Evolutionary conservation across 2,797 vertebrate genomes (phyloP).

Genomic region (Lycodopsis pacificus): DNA sequence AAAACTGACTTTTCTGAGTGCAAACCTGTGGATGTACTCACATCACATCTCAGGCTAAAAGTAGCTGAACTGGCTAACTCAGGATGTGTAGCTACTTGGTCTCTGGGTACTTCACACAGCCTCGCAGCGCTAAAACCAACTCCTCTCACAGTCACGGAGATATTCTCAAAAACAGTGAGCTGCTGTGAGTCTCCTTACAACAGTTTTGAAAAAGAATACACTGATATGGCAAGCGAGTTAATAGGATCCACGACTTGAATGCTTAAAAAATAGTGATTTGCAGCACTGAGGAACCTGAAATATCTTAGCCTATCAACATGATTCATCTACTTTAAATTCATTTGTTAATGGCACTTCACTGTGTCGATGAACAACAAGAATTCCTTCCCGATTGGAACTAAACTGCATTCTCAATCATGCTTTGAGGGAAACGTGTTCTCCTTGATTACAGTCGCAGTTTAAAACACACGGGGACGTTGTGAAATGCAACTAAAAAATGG

Average conservation of each 20-base stretch:
- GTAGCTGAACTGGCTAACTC: background rate
- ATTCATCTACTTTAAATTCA: background rate
- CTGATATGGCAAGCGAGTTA: background rate
- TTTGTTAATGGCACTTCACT: no score
- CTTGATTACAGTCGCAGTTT: no score
- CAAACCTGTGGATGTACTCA: constrained; percentile 4
- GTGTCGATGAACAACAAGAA: no score
- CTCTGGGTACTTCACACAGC: background rate
- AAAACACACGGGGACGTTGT: no score
- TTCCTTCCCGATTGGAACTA: no score
- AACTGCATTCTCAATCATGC: no score
- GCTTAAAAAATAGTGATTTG: background rate
- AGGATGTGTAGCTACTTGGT: no score
- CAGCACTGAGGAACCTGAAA: background rate
- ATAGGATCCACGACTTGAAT: background rate
- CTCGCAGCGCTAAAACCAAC: background rate
- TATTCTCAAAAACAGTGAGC: background rate
- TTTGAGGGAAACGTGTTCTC: no score
- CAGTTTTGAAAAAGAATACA: background rate
- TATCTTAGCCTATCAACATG: background rate
- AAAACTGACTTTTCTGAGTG: background rate
- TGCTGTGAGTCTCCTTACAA: background rate
- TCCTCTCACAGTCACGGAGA: background rate
- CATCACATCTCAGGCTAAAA: background rate
- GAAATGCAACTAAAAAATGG: no score